Evolutionary conservation across 2,888 invertebrate species (phyloP).

Genomic region (Chirona hameri): DNA sequence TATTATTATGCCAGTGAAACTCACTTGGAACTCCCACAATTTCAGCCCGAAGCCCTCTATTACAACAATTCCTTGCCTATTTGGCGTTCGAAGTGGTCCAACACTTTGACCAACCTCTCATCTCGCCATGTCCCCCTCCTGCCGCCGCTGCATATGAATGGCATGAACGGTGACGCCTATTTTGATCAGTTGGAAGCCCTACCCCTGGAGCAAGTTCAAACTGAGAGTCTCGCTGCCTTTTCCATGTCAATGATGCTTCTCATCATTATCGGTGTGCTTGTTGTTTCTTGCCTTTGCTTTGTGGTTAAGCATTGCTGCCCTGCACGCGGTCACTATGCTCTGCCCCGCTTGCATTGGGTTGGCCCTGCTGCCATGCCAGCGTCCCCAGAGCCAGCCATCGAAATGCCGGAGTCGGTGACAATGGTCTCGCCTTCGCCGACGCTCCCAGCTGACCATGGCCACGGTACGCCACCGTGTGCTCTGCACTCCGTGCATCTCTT

Average conservation of each 20-base stretch:
- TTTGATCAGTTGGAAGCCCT: neutral
- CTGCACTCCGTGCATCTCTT: too few species aligned
- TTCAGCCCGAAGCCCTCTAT: neutral
- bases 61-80: neutral
- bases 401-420: too few species aligned
- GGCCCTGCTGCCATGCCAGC: too few species aligned
- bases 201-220: neutral
- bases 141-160: neutral
- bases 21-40: neutral
- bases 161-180: neutral
- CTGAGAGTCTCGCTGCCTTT: neutral
- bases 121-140: neutral
- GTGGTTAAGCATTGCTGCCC: too few species aligned
- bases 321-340: too few species aligned
- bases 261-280: neutral
- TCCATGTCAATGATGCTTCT: neutral
- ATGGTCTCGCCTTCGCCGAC: too few species aligned
- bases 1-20: neutral
- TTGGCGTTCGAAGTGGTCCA: too few species aligned
- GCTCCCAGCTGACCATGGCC: too few species aligned
- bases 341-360: too few species aligned
- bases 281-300: too few species aligned
- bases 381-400: too few species aligned
- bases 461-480: too few species aligned
- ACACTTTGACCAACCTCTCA: neutral